These are phyloP conservation scores for Troides oblongomaculatus DNA, from an alignment of 2,888 invertebrate genomes.

Conservation along the genomic window DNA sequence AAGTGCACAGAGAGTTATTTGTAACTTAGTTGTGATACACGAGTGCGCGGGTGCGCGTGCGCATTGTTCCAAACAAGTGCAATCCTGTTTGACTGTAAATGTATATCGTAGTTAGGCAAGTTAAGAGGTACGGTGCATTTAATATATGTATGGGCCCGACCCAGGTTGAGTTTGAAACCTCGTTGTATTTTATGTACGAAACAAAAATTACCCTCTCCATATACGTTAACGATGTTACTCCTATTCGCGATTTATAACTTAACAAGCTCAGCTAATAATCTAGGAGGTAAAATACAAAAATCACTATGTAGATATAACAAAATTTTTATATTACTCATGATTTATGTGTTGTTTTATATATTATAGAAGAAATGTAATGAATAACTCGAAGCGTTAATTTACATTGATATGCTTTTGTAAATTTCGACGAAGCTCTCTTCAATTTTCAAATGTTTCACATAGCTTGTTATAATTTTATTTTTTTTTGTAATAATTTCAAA, in stretches of 20 bases:
- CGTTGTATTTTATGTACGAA: no score
- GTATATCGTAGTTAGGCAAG: constrained; percentile 75
- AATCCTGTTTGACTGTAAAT: constrained; percentile 66
- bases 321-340: no score
- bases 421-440: constrained; percentile 23
- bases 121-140: constrained; percentile 74
- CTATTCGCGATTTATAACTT: no score
- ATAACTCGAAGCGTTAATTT: no score
- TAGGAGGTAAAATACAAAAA: no score
- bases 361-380: no score
- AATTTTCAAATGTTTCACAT: neutral
- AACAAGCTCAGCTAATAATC: no score
- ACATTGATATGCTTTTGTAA: neutral
- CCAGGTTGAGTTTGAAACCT: constrained; percentile 46
- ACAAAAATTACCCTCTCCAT: no score
- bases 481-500: constrained; percentile 29
- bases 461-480: neutral
- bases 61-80: constrained; percentile 67
- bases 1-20: constrained; percentile 61
- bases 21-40: constrained; percentile 73
- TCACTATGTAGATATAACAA: no score
- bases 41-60: constrained; percentile 48
- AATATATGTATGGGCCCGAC: constrained; percentile 60
- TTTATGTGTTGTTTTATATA: no score
- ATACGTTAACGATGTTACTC: no score